These are phyloP conservation scores for Botrylloides violaceus DNA, from an alignment of 23 tunicate species.

Conservation along the genomic window DNA sequence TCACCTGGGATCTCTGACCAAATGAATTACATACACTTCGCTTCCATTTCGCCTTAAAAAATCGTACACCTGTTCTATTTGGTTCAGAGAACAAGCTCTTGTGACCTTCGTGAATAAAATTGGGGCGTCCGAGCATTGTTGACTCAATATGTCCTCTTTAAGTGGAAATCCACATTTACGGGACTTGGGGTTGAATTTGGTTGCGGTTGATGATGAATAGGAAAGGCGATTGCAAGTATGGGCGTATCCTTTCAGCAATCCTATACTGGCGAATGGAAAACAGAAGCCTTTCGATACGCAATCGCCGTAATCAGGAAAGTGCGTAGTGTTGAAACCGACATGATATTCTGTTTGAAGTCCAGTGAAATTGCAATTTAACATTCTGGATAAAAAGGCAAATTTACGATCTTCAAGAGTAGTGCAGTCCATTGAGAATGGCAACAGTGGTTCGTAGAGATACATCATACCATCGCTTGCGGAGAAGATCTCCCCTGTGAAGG, in stretches of 20 bases:
- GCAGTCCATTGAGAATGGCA: neutral
- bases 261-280: neutral
- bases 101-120: neutral
- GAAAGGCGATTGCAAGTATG: neutral
- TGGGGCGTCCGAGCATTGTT: neutral
- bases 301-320: neutral
- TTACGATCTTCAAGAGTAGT: neutral
- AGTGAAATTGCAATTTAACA: neutral
- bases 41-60: neutral
- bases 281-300: neutral
- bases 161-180: slow-evolving; percentile 12
- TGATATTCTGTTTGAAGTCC: neutral
- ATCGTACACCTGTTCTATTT: neutral
- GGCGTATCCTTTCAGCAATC: neutral
- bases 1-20: slow-evolving; percentile 21
- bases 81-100: slow-evolving; percentile 6
- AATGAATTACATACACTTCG: slow-evolving; percentile 10
- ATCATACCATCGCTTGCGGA: too few relatives aligned
- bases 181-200: neutral
- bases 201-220: neutral
- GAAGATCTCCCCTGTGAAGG: neutral
- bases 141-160: neutral
- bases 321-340: neutral
- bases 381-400: neutral
- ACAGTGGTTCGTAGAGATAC: neutral